Conservation (phyloP, 1,140 invertebrate species). For the Hycleus cichorii region DNA sequence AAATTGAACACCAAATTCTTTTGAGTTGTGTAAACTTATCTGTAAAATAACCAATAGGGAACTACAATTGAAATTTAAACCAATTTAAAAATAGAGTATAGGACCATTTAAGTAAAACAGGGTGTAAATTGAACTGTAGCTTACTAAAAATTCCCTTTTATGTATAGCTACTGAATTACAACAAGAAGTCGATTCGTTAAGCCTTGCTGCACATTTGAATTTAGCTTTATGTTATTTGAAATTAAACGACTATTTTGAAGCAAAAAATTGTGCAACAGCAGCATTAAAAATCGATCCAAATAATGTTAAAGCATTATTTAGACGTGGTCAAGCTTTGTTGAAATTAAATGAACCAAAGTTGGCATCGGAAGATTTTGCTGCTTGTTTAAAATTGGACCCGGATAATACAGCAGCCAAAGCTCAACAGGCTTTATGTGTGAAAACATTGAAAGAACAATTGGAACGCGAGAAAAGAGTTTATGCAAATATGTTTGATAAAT, state of each 20-base stretch:
- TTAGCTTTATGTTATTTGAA: slow-evolving; percentile 82
- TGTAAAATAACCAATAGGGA: too few species aligned
- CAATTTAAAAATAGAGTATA: too few species aligned
- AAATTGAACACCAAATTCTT: too few species aligned
- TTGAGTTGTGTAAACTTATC: too few species aligned
- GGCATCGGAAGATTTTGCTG: slow-evolving; percentile 74
- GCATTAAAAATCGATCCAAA: slow-evolving; percentile 67
- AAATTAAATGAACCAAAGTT: slow-evolving; percentile 67
- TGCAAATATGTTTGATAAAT: slow-evolving; percentile 91
- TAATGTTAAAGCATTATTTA: slow-evolving; percentile 87
- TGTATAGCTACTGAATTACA: slow-evolving; percentile 27
- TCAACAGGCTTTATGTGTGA: slow-evolving; percentile 65
- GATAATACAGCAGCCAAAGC: slow-evolving; percentile 77
- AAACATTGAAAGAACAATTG: slow-evolving; percentile 66
- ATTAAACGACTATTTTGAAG: slow-evolving; percentile 62
- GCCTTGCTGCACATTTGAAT: slow-evolving; percentile 74
- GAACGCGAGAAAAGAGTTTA: slow-evolving; percentile 85
- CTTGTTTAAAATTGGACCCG: slow-evolving; percentile 51
- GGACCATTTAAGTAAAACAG: too few species aligned
- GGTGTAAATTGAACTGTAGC: too few species aligned
- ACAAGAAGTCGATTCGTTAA: slow-evolving; percentile 52
- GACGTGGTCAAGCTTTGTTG: slow-evolving; percentile 76
- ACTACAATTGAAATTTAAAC: too few species aligned
- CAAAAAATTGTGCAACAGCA: slow-evolving; percentile 58
- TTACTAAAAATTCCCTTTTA: slow-evolving; percentile 11